These are phyloP conservation scores for Acanthopleura granulata DNA, from an alignment of 2,888 invertebrate genomes.

Conservation along the genomic window DNA sequence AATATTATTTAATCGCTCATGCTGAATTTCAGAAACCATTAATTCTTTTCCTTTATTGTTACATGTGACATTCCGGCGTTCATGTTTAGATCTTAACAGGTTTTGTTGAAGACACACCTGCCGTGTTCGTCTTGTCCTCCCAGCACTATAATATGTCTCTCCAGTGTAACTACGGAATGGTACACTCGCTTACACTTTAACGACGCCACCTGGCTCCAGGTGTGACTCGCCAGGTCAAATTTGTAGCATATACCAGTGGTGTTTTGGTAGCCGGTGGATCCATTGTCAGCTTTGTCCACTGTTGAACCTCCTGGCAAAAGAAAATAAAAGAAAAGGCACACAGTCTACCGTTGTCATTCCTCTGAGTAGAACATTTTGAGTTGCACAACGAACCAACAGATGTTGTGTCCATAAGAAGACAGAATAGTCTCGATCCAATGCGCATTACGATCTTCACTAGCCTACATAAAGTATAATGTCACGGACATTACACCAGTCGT, in stretches of 20 bases:
- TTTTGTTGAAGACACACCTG: slow-evolving; percentile 28
- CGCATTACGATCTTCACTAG: no score
- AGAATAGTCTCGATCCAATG: no score
- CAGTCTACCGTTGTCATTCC: no score
- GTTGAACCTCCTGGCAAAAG: neutral
- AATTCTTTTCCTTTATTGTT: no score
- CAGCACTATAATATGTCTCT: slow-evolving; percentile 25
- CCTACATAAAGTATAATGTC: no score
- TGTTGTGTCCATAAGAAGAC: no score
- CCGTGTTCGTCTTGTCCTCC: slow-evolving; percentile 46
- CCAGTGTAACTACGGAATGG: slow-evolving; percentile 39
- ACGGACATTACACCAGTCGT: no score
- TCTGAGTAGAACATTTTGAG: no score
- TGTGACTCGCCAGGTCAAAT: slow-evolving; percentile 34
- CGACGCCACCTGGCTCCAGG: slow-evolving; percentile 39
- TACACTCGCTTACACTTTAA: slow-evolving; percentile 46
- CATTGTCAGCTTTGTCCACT: neutral
- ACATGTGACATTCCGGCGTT: no score
- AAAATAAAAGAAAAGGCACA: neutral
- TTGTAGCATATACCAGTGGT: slow-evolving; percentile 45
- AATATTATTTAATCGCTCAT: no score
- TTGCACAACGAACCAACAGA: no score
- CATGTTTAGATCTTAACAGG: neutral
- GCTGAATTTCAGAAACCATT: no score
- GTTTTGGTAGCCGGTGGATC: neutral